Evolutionary conservation across 2,888 invertebrate species (phyloP).

Genomic region (Hypsopygia costalis): DNA sequence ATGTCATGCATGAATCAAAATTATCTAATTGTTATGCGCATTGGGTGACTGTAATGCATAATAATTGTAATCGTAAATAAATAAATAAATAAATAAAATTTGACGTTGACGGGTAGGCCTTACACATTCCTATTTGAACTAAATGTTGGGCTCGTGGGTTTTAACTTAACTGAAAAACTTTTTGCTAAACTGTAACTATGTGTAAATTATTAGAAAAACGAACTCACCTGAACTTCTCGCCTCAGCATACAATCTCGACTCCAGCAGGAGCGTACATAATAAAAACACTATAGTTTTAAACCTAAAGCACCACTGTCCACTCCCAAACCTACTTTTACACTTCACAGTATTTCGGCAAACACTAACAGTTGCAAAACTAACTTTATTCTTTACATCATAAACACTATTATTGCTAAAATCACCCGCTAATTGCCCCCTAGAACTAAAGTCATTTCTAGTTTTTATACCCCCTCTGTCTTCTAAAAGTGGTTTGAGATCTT

Average conservation of each 20-base stretch:
- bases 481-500: constrained; percentile 66
- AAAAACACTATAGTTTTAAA: constrained; percentile 63
- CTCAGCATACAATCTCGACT: constrained; percentile 47
- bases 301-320: constrained; percentile 61
- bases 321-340: constrained; percentile 43
- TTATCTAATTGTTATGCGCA: too few species aligned
- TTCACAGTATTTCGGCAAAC: constrained; percentile 33
- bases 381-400: constrained; percentile 42
- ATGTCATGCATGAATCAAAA: too few species aligned
- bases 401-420: constrained; percentile 49
- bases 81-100: too few species aligned
- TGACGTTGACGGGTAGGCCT: too few species aligned
- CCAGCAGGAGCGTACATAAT: constrained; percentile 58
- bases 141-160: too few species aligned
- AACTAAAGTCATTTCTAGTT: constrained; percentile 18
- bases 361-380: constrained; percentile 32
- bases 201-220: too few species aligned
- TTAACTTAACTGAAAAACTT: too few species aligned
- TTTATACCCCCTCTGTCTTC: constrained; percentile 68
- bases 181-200: too few species aligned
- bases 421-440: constrained; percentile 21
- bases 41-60: too few species aligned
- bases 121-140: too few species aligned
- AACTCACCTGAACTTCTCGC: constrained; percentile 72
- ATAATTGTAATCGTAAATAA: too few species aligned